These are phyloP conservation scores for Synodontis membranacea DNA, from an alignment of 2,113 vertebrate genomes.

Conservation along the genomic window DNA sequence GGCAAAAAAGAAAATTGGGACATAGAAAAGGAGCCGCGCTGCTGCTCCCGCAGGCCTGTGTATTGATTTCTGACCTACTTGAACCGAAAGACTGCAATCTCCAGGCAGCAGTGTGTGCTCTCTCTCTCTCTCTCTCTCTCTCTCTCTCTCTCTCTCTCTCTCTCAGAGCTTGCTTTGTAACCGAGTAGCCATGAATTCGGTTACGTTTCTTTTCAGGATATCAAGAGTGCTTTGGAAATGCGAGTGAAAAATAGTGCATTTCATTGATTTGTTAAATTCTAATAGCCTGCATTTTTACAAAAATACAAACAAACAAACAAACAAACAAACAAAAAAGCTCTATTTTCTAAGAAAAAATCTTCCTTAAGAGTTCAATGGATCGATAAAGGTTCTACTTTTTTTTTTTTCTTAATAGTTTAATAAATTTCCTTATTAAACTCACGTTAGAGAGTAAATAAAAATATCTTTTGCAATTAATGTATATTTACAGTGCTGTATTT, in stretches of 20 bases:
- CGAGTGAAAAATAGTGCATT: no score
- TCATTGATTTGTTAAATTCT: background rate
- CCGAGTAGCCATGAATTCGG: background rate
- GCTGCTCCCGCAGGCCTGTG: conserved; percentile 56
- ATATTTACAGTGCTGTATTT: no score
- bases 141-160: conserved; percentile 14
- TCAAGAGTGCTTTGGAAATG: background rate
- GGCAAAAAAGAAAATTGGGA: conserved; percentile 58
- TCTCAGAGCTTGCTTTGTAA: conserved; percentile 1
- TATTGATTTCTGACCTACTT: conserved; percentile 69
- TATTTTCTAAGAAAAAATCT: no score
- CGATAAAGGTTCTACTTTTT: background rate
- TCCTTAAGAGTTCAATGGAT: background rate
- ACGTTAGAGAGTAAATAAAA: background rate
- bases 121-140: background rate
- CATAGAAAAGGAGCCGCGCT: conserved; percentile 54
- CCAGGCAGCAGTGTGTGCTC: conserved; percentile 48
- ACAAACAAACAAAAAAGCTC: no score
- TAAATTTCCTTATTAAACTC: background rate
- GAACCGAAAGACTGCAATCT: conserved; percentile 64
- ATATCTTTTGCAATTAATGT: background rate
- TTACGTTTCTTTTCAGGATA: background rate
- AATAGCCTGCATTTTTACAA: background rate
- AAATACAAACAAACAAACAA: background rate
- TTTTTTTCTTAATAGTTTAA: no score